Conservation (phyloP, 23 tunicate species). For the Clavelina lepadiformis region DNA sequence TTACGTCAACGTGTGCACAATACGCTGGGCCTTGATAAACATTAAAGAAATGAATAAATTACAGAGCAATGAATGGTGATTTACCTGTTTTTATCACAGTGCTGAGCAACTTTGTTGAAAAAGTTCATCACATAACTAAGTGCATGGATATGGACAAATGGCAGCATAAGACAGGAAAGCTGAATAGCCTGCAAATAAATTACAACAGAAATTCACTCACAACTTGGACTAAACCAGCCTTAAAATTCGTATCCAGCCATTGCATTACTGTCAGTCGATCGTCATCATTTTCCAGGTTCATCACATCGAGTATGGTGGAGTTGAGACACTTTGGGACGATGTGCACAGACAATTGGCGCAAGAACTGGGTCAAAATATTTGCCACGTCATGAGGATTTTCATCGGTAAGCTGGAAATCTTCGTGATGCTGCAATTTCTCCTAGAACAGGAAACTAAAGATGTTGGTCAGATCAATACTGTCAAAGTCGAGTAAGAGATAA, state of each 20-base stretch:
- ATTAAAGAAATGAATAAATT: neutral
- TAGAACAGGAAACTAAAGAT: conserved; percentile 3
- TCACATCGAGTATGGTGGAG: conserved; percentile 3
- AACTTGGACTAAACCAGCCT: neutral
- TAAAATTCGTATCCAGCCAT: no score
- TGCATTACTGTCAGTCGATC: no score
- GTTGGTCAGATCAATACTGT: neutral
- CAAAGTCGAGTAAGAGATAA: neutral
- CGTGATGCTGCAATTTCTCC: conserved; percentile 30
- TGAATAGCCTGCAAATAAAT: conserved; percentile 15
- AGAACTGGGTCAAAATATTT: conserved; percentile 17
- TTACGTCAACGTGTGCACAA: no score
- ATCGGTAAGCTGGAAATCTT: conserved; percentile 4
- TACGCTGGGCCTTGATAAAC: no score
- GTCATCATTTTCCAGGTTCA: neutral
- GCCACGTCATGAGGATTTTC: conserved; percentile 64
- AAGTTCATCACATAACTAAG: conserved; percentile 19
- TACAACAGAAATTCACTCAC: neutral
- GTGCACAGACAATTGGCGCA: conserved; percentile 16
- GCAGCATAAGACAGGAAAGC: conserved; percentile 15
- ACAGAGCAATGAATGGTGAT: neutral
- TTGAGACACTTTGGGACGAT: conserved; percentile 18
- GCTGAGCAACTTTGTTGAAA: conserved; percentile 7
- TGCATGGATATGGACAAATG: conserved; percentile 14
- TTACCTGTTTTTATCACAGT: conserved; percentile 8